Evolutionary conservation across 1,140 invertebrate genomes (phyloP).

Genomic region (Pentalonia nigronervosa): DNA sequence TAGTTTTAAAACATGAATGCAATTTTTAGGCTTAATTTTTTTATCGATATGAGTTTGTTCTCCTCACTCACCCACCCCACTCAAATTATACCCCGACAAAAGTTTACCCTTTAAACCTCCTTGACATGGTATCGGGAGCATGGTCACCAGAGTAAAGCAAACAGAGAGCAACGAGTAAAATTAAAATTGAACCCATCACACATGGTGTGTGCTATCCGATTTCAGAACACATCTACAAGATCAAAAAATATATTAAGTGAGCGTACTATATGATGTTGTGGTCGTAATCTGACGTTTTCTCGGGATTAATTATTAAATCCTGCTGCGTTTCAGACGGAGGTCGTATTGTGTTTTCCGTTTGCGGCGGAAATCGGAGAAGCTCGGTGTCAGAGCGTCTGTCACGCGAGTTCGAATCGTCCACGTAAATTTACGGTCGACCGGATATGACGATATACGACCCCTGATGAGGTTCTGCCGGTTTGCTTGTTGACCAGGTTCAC

Average conservation of each 20-base stretch:
- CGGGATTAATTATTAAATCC: not conserved
- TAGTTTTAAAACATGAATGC: too few species aligned
- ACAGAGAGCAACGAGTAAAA: not conserved
- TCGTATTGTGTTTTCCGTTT: not conserved
- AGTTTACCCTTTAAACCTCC: not conserved
- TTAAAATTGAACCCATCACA: not conserved
- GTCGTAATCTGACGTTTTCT: not conserved
- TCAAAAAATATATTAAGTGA: not conserved
- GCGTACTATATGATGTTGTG: not conserved
- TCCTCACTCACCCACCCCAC: too few species aligned
- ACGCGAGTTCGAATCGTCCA: not conserved
- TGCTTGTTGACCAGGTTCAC: not conserved
- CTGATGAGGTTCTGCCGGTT: too few species aligned
- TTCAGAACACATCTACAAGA: not conserved
- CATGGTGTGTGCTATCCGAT: not conserved
- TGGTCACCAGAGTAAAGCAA: not conserved
- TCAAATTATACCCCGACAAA: not conserved
- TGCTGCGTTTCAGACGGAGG: not conserved
- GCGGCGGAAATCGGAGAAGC: not conserved
- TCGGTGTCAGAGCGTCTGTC: not conserved
- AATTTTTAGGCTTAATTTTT: too few species aligned
- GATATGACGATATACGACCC: slow-evolving; percentile 3
- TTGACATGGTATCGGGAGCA: not conserved
- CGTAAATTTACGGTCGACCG: slow-evolving; percentile 18
- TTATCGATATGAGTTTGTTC: too few species aligned